phyloP scores from a whole-genome alignment of 1,140 invertebrate genomes.

The Chionoecetes opilio region DNA sequence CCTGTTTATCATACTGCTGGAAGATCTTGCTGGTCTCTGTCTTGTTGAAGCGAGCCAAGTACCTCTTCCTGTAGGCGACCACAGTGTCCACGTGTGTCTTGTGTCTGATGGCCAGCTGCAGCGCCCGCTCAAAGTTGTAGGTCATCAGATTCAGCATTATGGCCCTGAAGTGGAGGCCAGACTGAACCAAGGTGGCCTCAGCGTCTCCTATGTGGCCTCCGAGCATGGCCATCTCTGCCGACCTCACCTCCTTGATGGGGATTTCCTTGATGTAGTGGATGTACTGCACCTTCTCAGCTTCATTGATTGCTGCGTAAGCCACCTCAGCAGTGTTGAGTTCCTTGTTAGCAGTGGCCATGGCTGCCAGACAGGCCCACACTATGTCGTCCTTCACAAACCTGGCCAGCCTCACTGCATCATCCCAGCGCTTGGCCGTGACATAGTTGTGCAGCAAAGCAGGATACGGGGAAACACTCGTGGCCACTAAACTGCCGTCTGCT shows the following conservation, averaged over 20 bases:
- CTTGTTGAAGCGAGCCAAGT: slow-evolving; percentile 90
- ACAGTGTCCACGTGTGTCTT: slow-evolving; percentile 91
- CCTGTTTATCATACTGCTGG: slow-evolving; percentile 87
- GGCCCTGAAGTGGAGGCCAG: slow-evolving; percentile 90
- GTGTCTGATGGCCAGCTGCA: slow-evolving; percentile 93
- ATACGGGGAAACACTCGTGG: slow-evolving; percentile 88
- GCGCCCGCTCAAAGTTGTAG: slow-evolving; percentile 94
- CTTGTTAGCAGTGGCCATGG: slow-evolving; percentile 91
- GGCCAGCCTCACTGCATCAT: slow-evolving; percentile 91
- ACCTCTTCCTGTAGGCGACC: slow-evolving; percentile 89
- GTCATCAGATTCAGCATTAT: slow-evolving; percentile 92
- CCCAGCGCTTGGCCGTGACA: slow-evolving; percentile 88
- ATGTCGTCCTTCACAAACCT: slow-evolving; percentile 91
- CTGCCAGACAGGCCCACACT: slow-evolving; percentile 95
- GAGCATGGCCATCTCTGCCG: slow-evolving; percentile 92
- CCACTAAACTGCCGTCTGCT: slow-evolving; percentile 88
- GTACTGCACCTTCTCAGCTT: slow-evolving; percentile 96
- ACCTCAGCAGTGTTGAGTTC: slow-evolving; percentile 94
- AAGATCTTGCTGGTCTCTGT: slow-evolving; percentile 91
- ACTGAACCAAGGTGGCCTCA: slow-evolving; percentile 92
- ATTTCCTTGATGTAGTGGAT: slow-evolving; percentile 92
- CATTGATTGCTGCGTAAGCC: slow-evolving; percentile 95
- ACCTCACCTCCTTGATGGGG: slow-evolving; percentile 87
- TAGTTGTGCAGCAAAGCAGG: slow-evolving; percentile 88
- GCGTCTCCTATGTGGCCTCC: slow-evolving; percentile 91